A percentile compares a stretch with the other conserved stretches of the same genome.
phyloP scores from a whole-genome alignment of 2,888 invertebrate genomes.

The Nomada flava region DNA sequence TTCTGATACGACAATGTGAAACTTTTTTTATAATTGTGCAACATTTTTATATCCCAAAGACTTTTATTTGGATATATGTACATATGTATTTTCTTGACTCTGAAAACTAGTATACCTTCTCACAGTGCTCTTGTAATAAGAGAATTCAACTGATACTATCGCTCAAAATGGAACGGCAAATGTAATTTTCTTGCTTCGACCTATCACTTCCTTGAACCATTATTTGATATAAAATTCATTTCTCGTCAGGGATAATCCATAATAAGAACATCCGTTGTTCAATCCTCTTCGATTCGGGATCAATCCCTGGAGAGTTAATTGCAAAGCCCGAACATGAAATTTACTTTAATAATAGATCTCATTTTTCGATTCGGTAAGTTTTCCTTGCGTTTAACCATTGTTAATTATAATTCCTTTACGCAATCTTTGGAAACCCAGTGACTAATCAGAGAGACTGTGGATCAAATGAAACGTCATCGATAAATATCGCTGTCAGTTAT shows the following conservation, averaged over 20 bases:
- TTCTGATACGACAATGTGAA: no score
- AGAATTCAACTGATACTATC: no score
- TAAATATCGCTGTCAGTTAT: background rate
- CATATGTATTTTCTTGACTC: no score
- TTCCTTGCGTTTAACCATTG: background rate
- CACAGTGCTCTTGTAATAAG: no score
- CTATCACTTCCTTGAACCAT: no score
- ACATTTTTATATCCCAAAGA: no score
- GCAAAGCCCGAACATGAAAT: constrained; percentile 17
- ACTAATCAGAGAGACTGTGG: background rate
- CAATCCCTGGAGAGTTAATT: background rate
- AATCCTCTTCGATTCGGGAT: constrained; percentile 2
- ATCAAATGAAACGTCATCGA: background rate
- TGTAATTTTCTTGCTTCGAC: no score
- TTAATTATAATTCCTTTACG: background rate
- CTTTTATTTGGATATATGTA: no score
- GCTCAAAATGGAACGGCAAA: no score
- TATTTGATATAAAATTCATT: no score
- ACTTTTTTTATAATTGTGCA: no score
- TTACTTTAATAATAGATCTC: constrained; percentile 34
- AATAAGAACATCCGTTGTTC: background rate
- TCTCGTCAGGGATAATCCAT: background rate
- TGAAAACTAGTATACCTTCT: no score
- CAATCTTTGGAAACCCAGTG: background rate
- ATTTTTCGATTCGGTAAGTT: background rate